Base-by-base conservation (phyloP, 2,113 vertebrate genomes). In the Pardalotus punctatus region DNA sequence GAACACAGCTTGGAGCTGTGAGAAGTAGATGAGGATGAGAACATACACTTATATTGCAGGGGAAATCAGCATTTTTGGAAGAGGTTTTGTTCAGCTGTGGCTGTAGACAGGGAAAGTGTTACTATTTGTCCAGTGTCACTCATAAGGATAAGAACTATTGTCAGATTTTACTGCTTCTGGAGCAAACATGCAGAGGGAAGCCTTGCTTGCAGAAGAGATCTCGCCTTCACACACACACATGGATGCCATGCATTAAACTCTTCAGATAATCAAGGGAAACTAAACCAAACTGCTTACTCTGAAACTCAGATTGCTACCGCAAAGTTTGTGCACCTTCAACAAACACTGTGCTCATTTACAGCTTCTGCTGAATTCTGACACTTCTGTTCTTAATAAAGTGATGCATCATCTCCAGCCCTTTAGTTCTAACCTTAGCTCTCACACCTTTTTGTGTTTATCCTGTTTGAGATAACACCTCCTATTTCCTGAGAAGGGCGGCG, bases 281-380 rank as follows among this genome's bases (percentile, higher is more conserved):
- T 8, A 48, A 90, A 66, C 65, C 36, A 88, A 56, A 51, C 11
- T 0, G 0, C 29, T 83, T 20, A 13, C 13, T 67, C 33, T 16
- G 38, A 66, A 83, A 81, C 33, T 72, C 66, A 11, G 29, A 64
- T 85, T 67, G 29, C 18, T 54, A 31, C 65, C 57, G 48, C 43
- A 31, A 10, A 35, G 6, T 85, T 76, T 0, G 0, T 48, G 15
- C 33, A 35, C 33, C 53, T 81, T 67, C 0, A 0, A n/a, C n/a
- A 87, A 66, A 72, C 19, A 62, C 31, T 29, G 60, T 50, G 21
- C 38, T 79, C 29, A 22, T 72, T 73, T 4, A 62, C 17, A 64
- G 9, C 31, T 84, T 85, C 64, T 77, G 25, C 78, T 78, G 80
- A 77, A 88, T 25, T n/a, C 12, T 61, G 48, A 43, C 69, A 70